Base-by-base conservation (phyloP, 2,113 vertebrate genomes). In the Myrmophylax atrothorax region DNA sequence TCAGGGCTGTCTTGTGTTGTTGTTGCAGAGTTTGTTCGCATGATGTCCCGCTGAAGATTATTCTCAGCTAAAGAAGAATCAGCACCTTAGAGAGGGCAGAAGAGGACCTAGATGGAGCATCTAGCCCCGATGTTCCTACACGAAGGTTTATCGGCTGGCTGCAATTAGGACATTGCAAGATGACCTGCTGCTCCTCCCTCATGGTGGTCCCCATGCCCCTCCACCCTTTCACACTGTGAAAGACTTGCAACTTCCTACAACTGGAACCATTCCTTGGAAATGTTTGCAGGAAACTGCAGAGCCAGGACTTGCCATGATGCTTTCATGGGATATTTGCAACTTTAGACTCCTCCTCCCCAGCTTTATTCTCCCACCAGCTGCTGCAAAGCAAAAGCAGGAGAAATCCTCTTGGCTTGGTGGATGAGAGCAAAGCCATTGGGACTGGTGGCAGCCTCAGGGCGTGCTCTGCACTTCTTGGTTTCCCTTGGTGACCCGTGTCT, bases 11-110 rank as follows among this genome's bases (percentile, higher is more conserved):
- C 82, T 93, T 94, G 64, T 63, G 79, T 91, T 63, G 29, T 95
- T 87, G 26, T 86, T 93, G 25, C 98, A 99, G 99, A 99, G 94
- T 99, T 99, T 97, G 99, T 99, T 87, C 98, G 99, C 94, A 99
- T 99, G 99, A 99, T 99, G 99, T 99, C 99, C 86, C 99, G 99
- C 94, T 99, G 98, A 99, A 96, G 84, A 91, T 35, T 49, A 60
- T 64, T 81, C 94, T 92, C 84, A 81, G 66, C 92, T 93, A 75
- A 16, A 72, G 26, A 92, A 92, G 93, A 95, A 94, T 94, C 97
- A 94, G 96, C 95, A 97, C 94, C 96, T 90, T 93, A 76, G 93
- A 89, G 68, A 87, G 95, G 94, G 96, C 83, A 95, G 94, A 97
- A 96, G 96, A 98, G 97, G 95, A 96, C 94, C 92, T 28, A 87